Evolutionary conservation across 2,888 invertebrate genomes (phyloP).

Genomic region (Phasia obesa): DNA sequence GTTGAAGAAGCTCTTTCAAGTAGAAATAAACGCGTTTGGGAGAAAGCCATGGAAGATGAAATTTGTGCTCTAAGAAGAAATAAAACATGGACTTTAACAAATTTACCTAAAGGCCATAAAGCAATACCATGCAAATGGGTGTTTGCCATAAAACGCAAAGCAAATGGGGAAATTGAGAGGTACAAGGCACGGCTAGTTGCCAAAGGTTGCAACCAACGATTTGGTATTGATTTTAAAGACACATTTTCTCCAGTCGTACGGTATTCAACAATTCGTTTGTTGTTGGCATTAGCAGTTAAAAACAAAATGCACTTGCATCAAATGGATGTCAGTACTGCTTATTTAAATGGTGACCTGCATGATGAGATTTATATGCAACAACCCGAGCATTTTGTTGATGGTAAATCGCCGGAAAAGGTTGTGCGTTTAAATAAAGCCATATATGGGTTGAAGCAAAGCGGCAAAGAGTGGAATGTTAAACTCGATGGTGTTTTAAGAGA

Average conservation of each 20-base stretch:
- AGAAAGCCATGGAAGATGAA: conserved; percentile 30
- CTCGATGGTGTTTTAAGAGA: conserved; percentile 54
- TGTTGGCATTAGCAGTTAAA: conserved; percentile 64
- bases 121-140: conserved; percentile 58
- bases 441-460: conserved; percentile 55
- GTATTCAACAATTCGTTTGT: conserved; percentile 54
- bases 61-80: conserved; percentile 1
- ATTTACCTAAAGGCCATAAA: conserved; percentile 1
- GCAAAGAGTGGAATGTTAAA: conserved; percentile 66
- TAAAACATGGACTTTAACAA: neutral
- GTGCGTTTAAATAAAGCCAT: neutral
- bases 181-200: conserved; percentile 59
- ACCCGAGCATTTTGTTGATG: conserved; percentile 52
- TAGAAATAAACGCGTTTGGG: neutral
- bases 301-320: conserved; percentile 62
- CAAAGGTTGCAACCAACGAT: conserved; percentile 28
- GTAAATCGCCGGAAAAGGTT: conserved; percentile 35
- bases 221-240: conserved; percentile 45
- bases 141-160: conserved; percentile 50
- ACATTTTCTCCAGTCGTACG: conserved; percentile 64
- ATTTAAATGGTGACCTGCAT: conserved; percentile 51
- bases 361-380: conserved; percentile 64
- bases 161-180: conserved; percentile 63
- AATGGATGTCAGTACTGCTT: conserved; percentile 65
- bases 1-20: conserved; percentile 3